Evolutionary conservation across 2,888 invertebrate genomes (phyloP), one percentile per base, ranked within the genome.

Genomic region (Ennomos quercinarius): DNA sequence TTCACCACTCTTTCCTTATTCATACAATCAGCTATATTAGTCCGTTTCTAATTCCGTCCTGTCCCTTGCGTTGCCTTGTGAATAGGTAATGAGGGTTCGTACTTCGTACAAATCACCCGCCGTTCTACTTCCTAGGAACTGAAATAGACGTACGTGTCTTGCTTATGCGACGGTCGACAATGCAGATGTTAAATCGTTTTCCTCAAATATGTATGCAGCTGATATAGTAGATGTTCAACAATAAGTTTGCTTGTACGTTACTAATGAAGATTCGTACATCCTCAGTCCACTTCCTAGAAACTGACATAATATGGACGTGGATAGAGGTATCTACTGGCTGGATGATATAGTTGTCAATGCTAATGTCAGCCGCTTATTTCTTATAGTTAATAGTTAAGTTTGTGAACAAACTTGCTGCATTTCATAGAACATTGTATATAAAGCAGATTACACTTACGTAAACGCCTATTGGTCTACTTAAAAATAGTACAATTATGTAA

Each of bases 71-170:
- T n/a, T 46, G 55, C 35, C 35, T 55, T 55, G 40, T 61, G 56
- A 62, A 57, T 60, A 52, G 39, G 43, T 50, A 59, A 53, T 46
- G 50, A 49, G 49, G 17, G 11, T 10, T 48, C 48, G 36, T 54
- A 45, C 45, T 44, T 34, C 58, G 46, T 43, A 59, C 58, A 57
- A 59, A 59, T 61, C 56, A 61, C 40, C 48, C 27, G 44, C 10
- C 53, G 13, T 8, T 40, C 34, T n/a, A 47, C 49, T 59, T 79
- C 75, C 81, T 78, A 76, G 74, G 70, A 72, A 72, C 72, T 73
- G 68, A 73, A 74, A 75, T 72, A 75, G 75, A 69, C 53, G 54
- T 50, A 45, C 53, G 54, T 52, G 52, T 37, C 41, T 64, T 62
- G 12, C 42, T 56, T 56, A 57, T 44, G 56, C 51, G n/a, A 13